Evolutionary conservation across 2,113 vertebrate genomes (phyloP).

Genomic region (Passer montanus): DNA sequence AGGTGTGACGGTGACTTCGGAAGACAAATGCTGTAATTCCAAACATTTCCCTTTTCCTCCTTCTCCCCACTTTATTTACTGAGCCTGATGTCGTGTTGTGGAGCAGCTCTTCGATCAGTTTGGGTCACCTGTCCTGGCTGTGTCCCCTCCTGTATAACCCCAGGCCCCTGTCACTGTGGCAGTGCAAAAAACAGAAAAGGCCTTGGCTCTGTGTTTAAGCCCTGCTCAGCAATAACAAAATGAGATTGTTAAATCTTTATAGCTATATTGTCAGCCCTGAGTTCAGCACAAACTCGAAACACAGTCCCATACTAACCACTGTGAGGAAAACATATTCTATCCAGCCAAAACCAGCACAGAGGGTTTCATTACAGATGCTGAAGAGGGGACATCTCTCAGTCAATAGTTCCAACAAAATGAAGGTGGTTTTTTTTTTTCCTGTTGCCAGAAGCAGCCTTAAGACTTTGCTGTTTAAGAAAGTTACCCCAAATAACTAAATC

Average conservation of each 20-base stretch:
- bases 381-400: background rate
- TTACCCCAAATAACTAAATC: background rate
- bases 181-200: background rate
- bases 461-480: background rate
- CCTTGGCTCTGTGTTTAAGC: background rate
- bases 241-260: background rate
- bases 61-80: background rate
- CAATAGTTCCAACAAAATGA: background rate
- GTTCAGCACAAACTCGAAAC: background rate
- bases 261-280: background rate
- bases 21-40: background rate
- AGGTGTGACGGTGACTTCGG: fast-evolving
- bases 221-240: background rate
- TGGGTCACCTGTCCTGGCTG: background rate
- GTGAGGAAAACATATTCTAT: background rate
- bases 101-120: background rate
- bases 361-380: background rate
- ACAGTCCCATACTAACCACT: background rate
- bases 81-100: background rate
- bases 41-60: background rate
- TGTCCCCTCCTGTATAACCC: background rate
- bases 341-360: background rate
- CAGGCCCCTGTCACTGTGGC: background rate
- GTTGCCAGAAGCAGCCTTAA: background rate
- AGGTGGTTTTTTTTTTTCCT: background rate